Base-by-base conservation (phyloP, 2,113 vertebrate species). In the Echinops telfairi region DNA sequence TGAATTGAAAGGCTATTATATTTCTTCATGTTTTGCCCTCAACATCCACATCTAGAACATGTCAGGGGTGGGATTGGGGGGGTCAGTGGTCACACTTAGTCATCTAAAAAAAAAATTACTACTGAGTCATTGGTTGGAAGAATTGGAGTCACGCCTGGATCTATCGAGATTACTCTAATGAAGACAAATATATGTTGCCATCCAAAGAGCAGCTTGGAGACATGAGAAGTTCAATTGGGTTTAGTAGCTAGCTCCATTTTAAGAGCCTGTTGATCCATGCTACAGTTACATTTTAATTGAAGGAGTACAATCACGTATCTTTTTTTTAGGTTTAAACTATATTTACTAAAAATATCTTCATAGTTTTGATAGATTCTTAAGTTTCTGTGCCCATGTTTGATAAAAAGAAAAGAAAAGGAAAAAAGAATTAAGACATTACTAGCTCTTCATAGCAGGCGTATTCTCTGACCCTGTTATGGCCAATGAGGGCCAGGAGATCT, bases 141-240 rank as follows among this genome's bases (percentile, higher is more conserved):
- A 83, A n/a, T 79, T 90, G 10, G 5, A 36, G 15, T 22, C 43
- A 14, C 22, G 4, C 38, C 60, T 17, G 7, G 66, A 4, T 84
- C 6, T 53, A 78, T 53, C 86, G 36, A 53, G n/a, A 64, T 73
- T 86, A 87, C 6, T 70, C 10, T 79, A 93, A 86, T 92, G 36
- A 88, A 90, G 38, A 3, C 6, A 84, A 79, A 84, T 33, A 25
- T n/a, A 53, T 83, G 12, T 58, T 90, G 91, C 88, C 64, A 90
- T 87, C 60, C 90, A 75, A 96, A 92, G 17, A 7, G 95, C 83
- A 83, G 40, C 2, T 80, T 94, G 27, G 36, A 93, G 75, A 77
- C 36, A 71, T 58, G 60, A 53, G 66, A 84, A 88, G 4, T 25
- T 94, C 60, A 68, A 9, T 17, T 76, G 31, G 12, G 86, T 80